Base-by-base conservation (phyloP, 2,797 vertebrate species). In the Melanotaenia pygmaea region DNA sequence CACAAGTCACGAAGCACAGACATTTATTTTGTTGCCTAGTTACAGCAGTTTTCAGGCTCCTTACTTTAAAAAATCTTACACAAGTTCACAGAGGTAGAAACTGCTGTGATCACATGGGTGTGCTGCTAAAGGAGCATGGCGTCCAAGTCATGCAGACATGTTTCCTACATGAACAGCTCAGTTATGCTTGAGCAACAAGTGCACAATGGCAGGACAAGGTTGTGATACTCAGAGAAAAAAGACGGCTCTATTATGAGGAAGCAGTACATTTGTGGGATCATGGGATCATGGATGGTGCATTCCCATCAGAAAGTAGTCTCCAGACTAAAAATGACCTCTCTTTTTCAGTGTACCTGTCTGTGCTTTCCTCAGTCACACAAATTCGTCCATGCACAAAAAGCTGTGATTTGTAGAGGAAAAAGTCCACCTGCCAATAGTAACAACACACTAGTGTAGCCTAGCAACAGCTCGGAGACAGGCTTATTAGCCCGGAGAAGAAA, bases 381-480 rank as follows among this genome's bases (percentile, higher is more conserved):
- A 50, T 16, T 38, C 22, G 53, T 74, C 26, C 10, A 65, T 3
- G 8, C 64, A n/a, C 34, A 45, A 61, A 70, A 35, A 73, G 28
- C 43, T 51, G 4, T 56, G 43, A 67, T 70, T 57, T 69, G 67
- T 82, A 87, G 70, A 83, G 75, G 76, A 84, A 87, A 92, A 92
- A 91, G 85, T 78, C 87, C 90, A 92, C 92, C 89, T 91, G 91
- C 83, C 67, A 67, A 83, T 77, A 80, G 81, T 78, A 91, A 90
- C 86, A 91, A 88, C 88, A 83, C 84, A 90, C 74, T 75, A 69
- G 77, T 86, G 92, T 94, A 91, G 88, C 93, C 90, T 94, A 94
- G 94, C 93, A 94, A 95, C 93, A 93, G 86, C 89, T 89, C 45
- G 14, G 77, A 90, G 87, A 69, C 68, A 53, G 73, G 83, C 89